Conservation (phyloP, 2,888 invertebrate genomes). For the Drosophila percnosoma region DNA sequence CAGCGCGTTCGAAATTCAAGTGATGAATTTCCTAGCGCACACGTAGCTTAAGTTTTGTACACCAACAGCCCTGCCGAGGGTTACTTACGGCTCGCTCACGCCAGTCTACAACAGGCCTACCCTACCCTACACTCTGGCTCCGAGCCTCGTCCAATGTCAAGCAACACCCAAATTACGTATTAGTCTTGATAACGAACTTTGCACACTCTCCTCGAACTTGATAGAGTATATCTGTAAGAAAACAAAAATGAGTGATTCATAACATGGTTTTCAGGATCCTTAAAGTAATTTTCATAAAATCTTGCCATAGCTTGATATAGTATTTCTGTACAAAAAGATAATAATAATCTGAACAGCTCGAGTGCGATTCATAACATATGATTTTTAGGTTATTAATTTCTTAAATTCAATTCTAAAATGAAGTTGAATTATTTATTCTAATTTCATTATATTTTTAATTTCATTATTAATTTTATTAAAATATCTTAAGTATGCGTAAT, state of each 20-base stretch:
- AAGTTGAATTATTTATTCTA: background rate
- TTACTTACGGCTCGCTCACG: constrained; percentile 64
- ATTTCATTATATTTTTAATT: background rate
- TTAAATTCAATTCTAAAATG: background rate
- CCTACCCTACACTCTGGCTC: constrained; percentile 14
- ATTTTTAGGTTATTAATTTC: background rate
- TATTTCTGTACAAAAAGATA: background rate
- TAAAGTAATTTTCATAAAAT: background rate
- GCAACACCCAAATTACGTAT: constrained; percentile 18
- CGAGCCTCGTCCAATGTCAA: constrained; percentile 21
- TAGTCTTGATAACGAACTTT: constrained; percentile 2
- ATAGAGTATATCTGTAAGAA: background rate
- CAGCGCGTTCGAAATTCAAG: constrained; percentile 82
- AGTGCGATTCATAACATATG: background rate
- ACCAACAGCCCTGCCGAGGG: constrained; percentile 41
- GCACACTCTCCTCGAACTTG: constrained; percentile 39
- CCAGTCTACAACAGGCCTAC: constrained; percentile 28
- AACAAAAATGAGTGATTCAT: background rate
- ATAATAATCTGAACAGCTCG: background rate
- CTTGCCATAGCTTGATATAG: background rate
- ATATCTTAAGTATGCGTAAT: background rate
- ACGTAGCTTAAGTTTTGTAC: constrained; percentile 83
- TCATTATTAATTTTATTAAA: background rate
- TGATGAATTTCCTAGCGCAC: constrained; percentile 81
- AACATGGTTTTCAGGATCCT: background rate